Percentiles rank a stretch among this genome's conserved stretches.
Conservation (phyloP, 2,888 invertebrate species). For the Acronicta psi region DNA sequence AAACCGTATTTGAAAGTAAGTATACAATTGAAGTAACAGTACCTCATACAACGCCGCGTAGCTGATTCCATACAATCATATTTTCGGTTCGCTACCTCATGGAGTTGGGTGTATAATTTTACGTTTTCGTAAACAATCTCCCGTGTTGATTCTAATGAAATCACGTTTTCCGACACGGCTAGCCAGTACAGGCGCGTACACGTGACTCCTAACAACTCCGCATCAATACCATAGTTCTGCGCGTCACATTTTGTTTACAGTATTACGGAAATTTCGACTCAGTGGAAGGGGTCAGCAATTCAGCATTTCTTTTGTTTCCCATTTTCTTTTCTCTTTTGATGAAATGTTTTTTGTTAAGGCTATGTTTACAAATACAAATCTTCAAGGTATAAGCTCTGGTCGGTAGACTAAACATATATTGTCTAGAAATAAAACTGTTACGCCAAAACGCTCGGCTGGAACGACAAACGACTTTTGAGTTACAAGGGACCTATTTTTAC, state of each 20-base stretch:
- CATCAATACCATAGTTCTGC: not conserved
- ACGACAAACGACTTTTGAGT: too few relatives aligned
- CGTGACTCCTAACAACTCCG: constrained; percentile 12
- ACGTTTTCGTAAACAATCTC: constrained; percentile 28
- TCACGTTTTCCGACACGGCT: constrained; percentile 34
- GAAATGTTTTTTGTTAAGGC: too few relatives aligned
- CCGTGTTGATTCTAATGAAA: constrained; percentile 12
- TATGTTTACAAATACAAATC: too few relatives aligned
- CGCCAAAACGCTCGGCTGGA: too few relatives aligned
- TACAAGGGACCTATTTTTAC: too few relatives aligned
- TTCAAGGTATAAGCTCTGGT: too few relatives aligned
- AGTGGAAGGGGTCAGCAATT: not conserved
- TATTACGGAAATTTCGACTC: constrained; percentile 17
- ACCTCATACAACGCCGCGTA: too few relatives aligned
- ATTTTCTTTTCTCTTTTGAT: too few relatives aligned
- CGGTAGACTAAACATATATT: too few relatives aligned
- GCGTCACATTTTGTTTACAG: constrained; percentile 12
- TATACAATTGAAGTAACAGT: too few relatives aligned
- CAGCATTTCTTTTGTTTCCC: not conserved
- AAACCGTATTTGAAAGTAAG: too few relatives aligned
- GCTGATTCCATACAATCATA: constrained; percentile 11
- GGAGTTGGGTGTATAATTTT: constrained; percentile 12
- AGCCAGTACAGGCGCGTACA: constrained; percentile 6
- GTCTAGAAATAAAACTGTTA: too few relatives aligned
- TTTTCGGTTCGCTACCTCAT: constrained; percentile 17